A percentile compares a stretch with the other conserved stretches of the same genome.
phyloP scores from a whole-genome alignment of 2,888 invertebrate species.

The Drosophila peninsularis region DNA sequence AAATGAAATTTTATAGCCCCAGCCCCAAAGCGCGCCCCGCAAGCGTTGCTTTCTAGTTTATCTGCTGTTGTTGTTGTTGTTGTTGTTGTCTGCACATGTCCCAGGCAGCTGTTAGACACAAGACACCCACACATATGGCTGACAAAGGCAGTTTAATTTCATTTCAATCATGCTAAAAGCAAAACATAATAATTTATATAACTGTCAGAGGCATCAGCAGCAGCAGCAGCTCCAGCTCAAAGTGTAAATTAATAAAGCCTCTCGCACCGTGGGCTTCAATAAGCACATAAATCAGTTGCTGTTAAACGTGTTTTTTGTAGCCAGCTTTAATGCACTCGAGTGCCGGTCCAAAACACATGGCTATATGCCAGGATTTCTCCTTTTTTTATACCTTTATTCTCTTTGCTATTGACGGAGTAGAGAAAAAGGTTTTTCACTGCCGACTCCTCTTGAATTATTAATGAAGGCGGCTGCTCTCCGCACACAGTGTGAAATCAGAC shows the following conservation, averaged over 20 bases:
- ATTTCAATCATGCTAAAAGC: slow-evolving; percentile 80
- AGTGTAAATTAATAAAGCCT: slow-evolving; percentile 72
- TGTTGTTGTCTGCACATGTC: slow-evolving; percentile 70
- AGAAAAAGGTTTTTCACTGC: slow-evolving; percentile 50
- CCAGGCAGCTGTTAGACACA: slow-evolving; percentile 72
- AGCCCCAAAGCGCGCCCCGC: slow-evolving; percentile 27
- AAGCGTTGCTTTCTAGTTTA: slow-evolving; percentile 65
- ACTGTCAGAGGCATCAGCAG: slow-evolving; percentile 60
- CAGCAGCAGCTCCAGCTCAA: slow-evolving; percentile 33
- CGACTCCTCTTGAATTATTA: slow-evolving; percentile 74
- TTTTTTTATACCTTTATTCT: background rate
- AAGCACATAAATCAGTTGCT: slow-evolving; percentile 54
- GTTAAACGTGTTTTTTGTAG: slow-evolving; percentile 35
- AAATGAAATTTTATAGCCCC: slow-evolving; percentile 70
- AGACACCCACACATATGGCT: slow-evolving; percentile 43
- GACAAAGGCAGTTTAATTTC: slow-evolving; percentile 77
- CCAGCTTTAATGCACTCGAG: slow-evolving; percentile 55
- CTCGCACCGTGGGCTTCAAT: slow-evolving; percentile 22
- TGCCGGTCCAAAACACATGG: background rate
- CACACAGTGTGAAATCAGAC: slow-evolving; percentile 60
- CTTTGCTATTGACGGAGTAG: slow-evolving; percentile 46
- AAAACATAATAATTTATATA: slow-evolving; percentile 80
- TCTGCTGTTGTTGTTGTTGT: slow-evolving; percentile 50
- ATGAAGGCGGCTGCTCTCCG: slow-evolving; percentile 55
- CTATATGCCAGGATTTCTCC: slow-evolving; percentile 21